Evolutionary conservation across 2,113 vertebrate species (phyloP), one percentile per base, ranked within the genome.

Genomic region (Addax nasomaculatus): DNA sequence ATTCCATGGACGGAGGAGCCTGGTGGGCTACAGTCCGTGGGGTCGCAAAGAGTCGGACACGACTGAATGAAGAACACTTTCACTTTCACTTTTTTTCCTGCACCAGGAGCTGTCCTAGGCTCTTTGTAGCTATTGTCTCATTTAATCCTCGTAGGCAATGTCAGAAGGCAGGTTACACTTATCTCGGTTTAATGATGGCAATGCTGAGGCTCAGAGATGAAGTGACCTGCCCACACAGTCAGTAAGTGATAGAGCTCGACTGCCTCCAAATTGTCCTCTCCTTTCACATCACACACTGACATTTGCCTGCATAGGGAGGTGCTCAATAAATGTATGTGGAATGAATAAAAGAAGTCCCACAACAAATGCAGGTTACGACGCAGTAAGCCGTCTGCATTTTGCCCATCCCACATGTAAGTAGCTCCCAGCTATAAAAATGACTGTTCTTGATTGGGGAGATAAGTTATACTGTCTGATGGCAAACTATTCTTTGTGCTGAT

Each of bases 101-200:
- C 55, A 17, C 17, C 12, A 51, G 55, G 73, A 4, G n/a, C 29
- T 86, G 81, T 21, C 15, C 14, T 1, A 29, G 27, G 30, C 36
- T 49, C 15, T n/a, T 11, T 9, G 16, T 2, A n/a, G 12, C 1
- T 4, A 1, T 14, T 2, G 6, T 6, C n/a, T 43, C 39, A 23
- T 2, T 11, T 25, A 19, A 27, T 27, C 39, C 53, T 76, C 3
- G 1, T 0, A 1, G 17, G 27, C 3, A 0, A 30, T 7, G 5
- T 7, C 4, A 2, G 4, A 5, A 47, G 29, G 53, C 19, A 30
- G 58, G 30, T 29, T 10, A 25, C 6, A 3, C 47, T 3, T 6
- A 3, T 30, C 14, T 86, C 7, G 2, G 4, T 2, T 36, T 9
- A 43, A 62, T 5, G 12, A 47, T 2, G n/a, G 30, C 39, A 1